Evolutionary conservation across 2,113 vertebrate species (phyloP).

Genomic region (Anser brachyrhynchus): DNA sequence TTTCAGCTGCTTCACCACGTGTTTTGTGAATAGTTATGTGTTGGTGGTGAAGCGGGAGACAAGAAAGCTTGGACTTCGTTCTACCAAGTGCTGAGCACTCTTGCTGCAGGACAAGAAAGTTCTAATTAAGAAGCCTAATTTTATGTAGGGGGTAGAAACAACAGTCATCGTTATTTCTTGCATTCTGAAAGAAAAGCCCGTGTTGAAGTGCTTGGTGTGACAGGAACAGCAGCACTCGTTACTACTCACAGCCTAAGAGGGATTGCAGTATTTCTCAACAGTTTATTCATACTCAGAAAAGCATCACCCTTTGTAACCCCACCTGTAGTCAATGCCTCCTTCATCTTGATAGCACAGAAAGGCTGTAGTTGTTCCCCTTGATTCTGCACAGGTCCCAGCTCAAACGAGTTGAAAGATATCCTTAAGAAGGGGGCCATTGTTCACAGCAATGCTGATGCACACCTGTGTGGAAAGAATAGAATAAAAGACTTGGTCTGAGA

Average conservation of each 20-base stretch:
- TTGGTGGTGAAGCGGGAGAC: background rate
- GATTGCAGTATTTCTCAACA: background rate
- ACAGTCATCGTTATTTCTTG: background rate
- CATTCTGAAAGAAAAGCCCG: background rate
- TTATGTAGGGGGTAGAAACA: background rate
- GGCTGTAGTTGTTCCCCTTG: constrained; percentile 76
- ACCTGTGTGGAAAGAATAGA: background rate
- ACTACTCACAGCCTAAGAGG: background rate
- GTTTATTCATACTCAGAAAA: background rate
- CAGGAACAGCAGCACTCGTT: background rate
- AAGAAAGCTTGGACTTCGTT: background rate
- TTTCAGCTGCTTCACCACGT: background rate
- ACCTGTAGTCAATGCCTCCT: constrained; percentile 94
- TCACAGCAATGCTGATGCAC: background rate
- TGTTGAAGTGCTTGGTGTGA: background rate
- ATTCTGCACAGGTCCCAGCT: constrained; percentile 83
- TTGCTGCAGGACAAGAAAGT: background rate
- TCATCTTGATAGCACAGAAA: constrained; percentile 96
- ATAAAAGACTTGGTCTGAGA: background rate
- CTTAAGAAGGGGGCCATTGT: constrained; percentile 94
- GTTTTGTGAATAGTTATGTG: background rate
- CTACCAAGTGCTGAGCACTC: background rate
- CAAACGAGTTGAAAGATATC: constrained; percentile 92
- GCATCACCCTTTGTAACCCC: constrained; percentile 1
- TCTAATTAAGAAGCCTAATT: background rate